A percentile compares a stretch with the other conserved stretches of the same genome.
Evolutionary conservation across 2,113 vertebrate species (phyloP).

Genomic region (Solenodon paradoxus): DNA sequence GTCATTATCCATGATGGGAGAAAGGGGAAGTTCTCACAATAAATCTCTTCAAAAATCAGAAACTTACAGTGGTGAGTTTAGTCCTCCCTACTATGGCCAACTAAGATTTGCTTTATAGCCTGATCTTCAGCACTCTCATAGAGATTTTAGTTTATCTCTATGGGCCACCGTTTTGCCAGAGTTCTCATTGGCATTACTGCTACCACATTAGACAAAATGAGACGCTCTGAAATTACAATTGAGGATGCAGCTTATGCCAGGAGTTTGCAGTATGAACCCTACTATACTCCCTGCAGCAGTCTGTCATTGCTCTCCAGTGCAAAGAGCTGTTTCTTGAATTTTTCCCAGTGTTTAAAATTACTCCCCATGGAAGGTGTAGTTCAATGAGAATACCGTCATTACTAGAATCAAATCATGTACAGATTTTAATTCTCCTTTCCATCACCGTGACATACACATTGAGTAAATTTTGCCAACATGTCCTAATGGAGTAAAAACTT

Average conservation of each 20-base stretch:
- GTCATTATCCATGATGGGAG: accelerated
- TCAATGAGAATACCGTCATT: neutral
- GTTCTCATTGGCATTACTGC: neutral
- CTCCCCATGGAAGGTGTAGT: neutral
- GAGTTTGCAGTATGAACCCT: neutral
- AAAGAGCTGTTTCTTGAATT: neutral
- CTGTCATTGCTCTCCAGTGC: neutral
- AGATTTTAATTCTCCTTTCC: neutral
- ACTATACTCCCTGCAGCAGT: too few species aligned
- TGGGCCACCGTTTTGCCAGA: neutral
- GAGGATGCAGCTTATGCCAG: neutral
- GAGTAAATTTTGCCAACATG: neutral
- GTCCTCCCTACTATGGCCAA: neutral
- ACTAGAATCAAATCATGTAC: neutral
- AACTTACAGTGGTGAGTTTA: neutral
- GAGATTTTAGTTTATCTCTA: neutral
- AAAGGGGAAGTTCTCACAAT: neutral
- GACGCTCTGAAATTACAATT: neutral
- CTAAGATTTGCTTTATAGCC: neutral
- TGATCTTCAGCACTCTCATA: neutral
- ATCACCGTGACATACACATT: neutral
- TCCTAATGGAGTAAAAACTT: too few species aligned
- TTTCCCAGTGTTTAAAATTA: neutral
- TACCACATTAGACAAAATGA: neutral
- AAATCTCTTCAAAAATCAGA: neutral